Evolutionary conservation across 2,113 vertebrate genomes (phyloP).

Genomic region (Platichthys stellatus): DNA sequence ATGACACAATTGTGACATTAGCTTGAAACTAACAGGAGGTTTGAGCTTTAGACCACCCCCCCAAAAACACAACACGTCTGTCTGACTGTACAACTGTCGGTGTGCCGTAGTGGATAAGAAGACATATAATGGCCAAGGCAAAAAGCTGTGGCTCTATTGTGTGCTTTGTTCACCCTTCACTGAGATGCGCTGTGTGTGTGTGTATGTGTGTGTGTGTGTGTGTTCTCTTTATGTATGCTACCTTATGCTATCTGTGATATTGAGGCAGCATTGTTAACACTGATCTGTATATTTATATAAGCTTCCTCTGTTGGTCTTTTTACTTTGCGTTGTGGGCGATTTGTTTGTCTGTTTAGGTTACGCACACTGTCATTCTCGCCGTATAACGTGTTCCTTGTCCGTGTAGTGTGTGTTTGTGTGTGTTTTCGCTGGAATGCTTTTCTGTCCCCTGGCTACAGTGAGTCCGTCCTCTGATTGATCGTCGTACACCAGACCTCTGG

Average conservation of each 20-base stretch:
- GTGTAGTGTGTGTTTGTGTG: slow-evolving; percentile 15
- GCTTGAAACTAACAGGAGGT: slow-evolving; percentile 27
- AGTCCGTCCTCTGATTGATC: slow-evolving; percentile 79
- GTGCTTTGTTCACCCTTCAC: slow-evolving; percentile 45
- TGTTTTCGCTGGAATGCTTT: slow-evolving; percentile 48
- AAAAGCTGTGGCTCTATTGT: slow-evolving; percentile 39
- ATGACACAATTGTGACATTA: slow-evolving; percentile 34
- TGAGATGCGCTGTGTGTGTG: slow-evolving; percentile 20
- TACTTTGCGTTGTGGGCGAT: slow-evolving; percentile 31
- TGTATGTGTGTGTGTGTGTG: slow-evolving; percentile 25
- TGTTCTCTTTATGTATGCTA: slow-evolving; percentile 13
- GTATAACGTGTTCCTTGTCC: slow-evolving; percentile 30
- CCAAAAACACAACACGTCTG: too few species aligned
- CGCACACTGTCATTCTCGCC: slow-evolving; percentile 22
- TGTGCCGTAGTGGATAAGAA: slow-evolving; percentile 40
- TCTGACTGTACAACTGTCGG: slow-evolving; percentile 22
- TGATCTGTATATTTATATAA: slow-evolving; percentile 19
- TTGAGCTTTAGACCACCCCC: slow-evolving; percentile 1
- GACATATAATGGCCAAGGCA: slow-evolving; percentile 44
- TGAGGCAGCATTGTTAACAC: slow-evolving; percentile 26
- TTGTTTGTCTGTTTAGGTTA: slow-evolving; percentile 33
- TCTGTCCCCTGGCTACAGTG: slow-evolving; percentile 67
- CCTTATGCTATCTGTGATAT: slow-evolving; percentile 24
- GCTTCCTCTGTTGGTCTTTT: slow-evolving; percentile 29
- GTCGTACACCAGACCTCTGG: slow-evolving; percentile 76